A percentile compares a stretch with the other conserved stretches of the same genome.
phyloP scores from a whole-genome alignment of 2,888 invertebrate species.

The Pyrocoelia pectoralis region DNA sequence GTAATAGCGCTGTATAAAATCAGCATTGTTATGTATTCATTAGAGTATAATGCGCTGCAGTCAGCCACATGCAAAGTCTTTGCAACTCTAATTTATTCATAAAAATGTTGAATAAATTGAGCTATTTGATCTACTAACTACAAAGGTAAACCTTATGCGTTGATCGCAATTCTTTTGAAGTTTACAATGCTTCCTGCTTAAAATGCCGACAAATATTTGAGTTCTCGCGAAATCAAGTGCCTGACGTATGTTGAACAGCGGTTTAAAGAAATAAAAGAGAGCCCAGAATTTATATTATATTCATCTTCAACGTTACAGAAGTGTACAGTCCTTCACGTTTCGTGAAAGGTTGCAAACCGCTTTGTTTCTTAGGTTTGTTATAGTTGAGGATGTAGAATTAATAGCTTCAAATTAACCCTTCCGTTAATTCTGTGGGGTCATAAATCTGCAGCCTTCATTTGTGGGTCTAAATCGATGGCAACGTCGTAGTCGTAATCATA shows the following conservation, averaged over 20 bases:
- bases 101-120: constrained; percentile 53
- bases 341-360: constrained; percentile 10
- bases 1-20: not conserved
- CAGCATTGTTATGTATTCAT: constrained; percentile 28
- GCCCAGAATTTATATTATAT: constrained; percentile 30
- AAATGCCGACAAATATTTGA: constrained; percentile 55
- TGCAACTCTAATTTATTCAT: constrained; percentile 50
- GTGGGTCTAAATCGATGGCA: constrained; percentile 53
- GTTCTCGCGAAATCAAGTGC: constrained; percentile 51
- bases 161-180: constrained; percentile 38
- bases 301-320: constrained; percentile 16
- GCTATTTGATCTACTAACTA: constrained; percentile 51
- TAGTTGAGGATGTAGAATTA: constrained; percentile 53
- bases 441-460: constrained; percentile 60
- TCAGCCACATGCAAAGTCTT: constrained; percentile 43
- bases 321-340: constrained; percentile 4
- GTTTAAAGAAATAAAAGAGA: constrained; percentile 44
- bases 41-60: constrained; percentile 34
- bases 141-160: constrained; percentile 43
- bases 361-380: constrained; percentile 23
- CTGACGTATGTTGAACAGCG: constrained; percentile 52
- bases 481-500: constrained; percentile 49
- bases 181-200: constrained; percentile 48
- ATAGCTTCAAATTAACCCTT: constrained; percentile 60
- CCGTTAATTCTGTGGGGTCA: constrained; percentile 58